Base-by-base conservation (phyloP, 1,140 invertebrate genomes). In the Drosophila ambigua region DNA sequence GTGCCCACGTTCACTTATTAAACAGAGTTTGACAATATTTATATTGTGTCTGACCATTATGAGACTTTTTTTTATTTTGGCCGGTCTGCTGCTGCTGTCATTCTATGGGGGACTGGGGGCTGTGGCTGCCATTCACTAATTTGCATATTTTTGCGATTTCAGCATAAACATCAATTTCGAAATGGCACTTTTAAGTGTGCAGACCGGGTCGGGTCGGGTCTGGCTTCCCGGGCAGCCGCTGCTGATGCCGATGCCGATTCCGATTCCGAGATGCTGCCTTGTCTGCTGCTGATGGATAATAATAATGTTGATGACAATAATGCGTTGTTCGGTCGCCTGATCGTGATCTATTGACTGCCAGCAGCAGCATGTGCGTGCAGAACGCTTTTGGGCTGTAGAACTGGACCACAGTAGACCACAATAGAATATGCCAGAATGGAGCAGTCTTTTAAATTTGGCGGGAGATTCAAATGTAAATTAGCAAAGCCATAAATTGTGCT, bases 181-280 rank as follows among this genome's bases (percentile, higher is more conserved):
- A 88, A 88, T 88, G 83, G 84, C 85, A 88, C 83, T 88, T 73
- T 88, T 89, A 89, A 88, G 83, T 89, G 83, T 87, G 73, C 58
- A 64, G 76, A 89, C 79, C 83, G 83, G 78, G 77, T 82, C 53
- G 23, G 26, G 7, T 7, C 26, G 1, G 6, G 0, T 28, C 26
- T 28, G 26, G 11, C 35, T 39, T 39, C 11, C 35, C 35, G 35
- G 35, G 35, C 35, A 39, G 11, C 35, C 35, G 11, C 13, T 39
- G 28, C 28, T 4, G 8, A 58, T 50, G 66, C 64, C 1, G 16
- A 16, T 16, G 16, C 20, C 20, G 20, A 20, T 20, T 0, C 2
- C 20, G 20, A 20, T 20, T 20, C 20, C 20, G 20, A 20, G 20
- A 20, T 20, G 20, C 20, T 20, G 20, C 20, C 20, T 20, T 64